Conservation (phyloP, 1,140 invertebrate species). For the Rhopalosiphum padi region DNA sequence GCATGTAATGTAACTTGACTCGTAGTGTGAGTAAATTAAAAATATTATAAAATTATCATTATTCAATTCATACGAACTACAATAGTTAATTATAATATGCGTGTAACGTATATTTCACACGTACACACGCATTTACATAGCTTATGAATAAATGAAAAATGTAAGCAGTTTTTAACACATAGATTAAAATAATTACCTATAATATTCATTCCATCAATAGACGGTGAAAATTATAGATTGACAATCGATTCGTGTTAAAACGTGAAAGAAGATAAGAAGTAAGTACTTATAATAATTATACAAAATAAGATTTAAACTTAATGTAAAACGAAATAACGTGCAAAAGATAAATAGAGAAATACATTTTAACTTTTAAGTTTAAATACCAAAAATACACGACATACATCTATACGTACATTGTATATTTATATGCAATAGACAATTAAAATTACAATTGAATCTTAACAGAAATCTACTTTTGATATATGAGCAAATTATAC, state of each 20-base stretch:
- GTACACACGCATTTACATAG: background rate
- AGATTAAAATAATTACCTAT: background rate
- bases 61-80: background rate
- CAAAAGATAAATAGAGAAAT: background rate
- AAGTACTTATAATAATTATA: background rate
- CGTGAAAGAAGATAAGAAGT: background rate
- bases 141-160: background rate
- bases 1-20: conserved; percentile 36
- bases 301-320: background rate
- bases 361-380: background rate
- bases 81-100: background rate
- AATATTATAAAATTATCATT: background rate
- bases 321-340: background rate
- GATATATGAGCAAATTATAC: conserved; percentile 53
- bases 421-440: background rate
- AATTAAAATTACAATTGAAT: background rate
- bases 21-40: conserved; percentile 20
- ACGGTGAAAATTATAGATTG: background rate
- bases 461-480: conserved; percentile 38
- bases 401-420: background rate
- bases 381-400: background rate
- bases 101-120: background rate
- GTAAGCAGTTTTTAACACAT: background rate
- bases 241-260: background rate
- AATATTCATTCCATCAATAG: background rate